Base-by-base conservation (phyloP, 2,113 vertebrate genomes). In the Thryonomys swinderianus region DNA sequence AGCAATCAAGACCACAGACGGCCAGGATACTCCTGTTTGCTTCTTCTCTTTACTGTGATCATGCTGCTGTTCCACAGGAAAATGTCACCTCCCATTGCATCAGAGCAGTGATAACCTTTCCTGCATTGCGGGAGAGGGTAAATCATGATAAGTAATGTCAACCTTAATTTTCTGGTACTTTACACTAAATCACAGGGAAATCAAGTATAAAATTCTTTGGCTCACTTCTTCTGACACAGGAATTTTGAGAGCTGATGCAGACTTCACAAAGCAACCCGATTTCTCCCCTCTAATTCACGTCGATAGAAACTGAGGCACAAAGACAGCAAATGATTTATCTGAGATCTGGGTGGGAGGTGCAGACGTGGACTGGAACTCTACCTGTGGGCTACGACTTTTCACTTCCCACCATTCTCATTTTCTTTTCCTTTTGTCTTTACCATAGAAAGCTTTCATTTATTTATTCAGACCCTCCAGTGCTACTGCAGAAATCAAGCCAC, bases 401-500 rank as follows among this genome's bases (percentile, higher is more conserved):
- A 32, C 66, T 37, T 53, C 55, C 14, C 23, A 55, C 17, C 12
- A 64, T 53, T 7, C 2, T 84, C 62, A 18, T 48, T 87, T 85
- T 25, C 10, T 55, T 40, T 67, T n/a, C 16, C 40, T 62, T 64
- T 53, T 1, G n/a, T 67, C 55, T 62, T 71, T 93, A 96, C 69
- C 96, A 96, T 93, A 95, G 92, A 97, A 98, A 97, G 93, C 93
- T 94, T 96, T 97, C 84, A 92, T 97, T 97, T 83, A 73, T 85
- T 64, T 71, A n/a, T 45, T 92, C 79, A 94, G 84, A 95, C n/a
- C 74, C 85, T 71, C 53, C 34, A 80, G 45, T 93, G 95, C 94
- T 86, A 89, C 85, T 96, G 97, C 97, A 97, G 96, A 97, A 98
- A 98, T 97, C 98, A 74, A 85, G 90, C 53, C 18, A 5, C 17